phyloP scores from a whole-genome alignment of 2,797 vertebrate genomes.

The Podarcis lilfordi region DNA sequence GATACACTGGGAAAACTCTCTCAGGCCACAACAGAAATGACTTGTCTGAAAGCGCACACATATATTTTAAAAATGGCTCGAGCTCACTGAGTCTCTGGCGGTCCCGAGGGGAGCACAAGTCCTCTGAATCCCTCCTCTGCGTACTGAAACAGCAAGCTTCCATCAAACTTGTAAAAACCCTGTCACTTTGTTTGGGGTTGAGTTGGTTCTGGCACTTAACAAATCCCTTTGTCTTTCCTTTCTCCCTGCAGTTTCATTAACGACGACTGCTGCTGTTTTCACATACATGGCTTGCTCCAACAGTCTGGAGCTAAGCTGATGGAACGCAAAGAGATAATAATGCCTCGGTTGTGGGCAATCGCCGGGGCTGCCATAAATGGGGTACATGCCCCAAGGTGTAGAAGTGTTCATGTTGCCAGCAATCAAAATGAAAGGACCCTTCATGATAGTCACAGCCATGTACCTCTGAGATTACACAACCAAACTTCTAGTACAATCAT shows the following conservation, averaged over 20 bases:
- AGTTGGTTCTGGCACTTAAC: slow-evolving; percentile 2
- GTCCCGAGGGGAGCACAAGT: not conserved
- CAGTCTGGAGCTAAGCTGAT: slow-evolving; percentile 3
- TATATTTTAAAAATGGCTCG: not conserved
- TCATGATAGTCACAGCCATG: too few species aligned
- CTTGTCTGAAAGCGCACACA: not conserved
- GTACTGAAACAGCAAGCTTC: not conserved
- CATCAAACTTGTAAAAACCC: not conserved
- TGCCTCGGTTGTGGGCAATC: not conserved
- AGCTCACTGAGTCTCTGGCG: not conserved
- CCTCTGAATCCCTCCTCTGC: accelerated
- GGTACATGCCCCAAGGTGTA: not conserved
- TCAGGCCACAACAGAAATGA: not conserved
- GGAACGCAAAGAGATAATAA: slow-evolving; percentile 4
- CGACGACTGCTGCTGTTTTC: not conserved
- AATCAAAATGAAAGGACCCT: not conserved
- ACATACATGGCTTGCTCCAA: not conserved
- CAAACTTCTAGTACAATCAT: too few species aligned
- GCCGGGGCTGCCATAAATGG: not conserved
- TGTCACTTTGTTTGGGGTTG: slow-evolving; percentile 17
- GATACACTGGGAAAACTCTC: not conserved
- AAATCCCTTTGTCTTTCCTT: not conserved
- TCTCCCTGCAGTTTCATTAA: slow-evolving; percentile 32
- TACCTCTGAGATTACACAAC: too few species aligned
- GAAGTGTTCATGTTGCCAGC: not conserved